These are phyloP conservation scores for Psittacula echo DNA, from an alignment of 2,797 vertebrate genomes.

Conservation along the genomic window DNA sequence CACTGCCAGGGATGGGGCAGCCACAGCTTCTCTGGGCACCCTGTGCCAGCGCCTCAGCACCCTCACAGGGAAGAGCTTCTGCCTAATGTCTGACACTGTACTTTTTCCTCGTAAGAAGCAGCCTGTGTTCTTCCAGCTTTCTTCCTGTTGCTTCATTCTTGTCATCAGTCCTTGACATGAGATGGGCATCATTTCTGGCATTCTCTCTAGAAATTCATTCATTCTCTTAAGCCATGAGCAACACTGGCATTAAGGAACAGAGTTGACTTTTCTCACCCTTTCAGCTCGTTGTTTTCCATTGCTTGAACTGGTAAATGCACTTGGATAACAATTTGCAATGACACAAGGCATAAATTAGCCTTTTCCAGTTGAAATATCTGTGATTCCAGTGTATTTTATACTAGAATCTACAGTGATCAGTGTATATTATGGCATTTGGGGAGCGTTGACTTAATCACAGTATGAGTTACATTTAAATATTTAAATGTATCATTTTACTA, in stretches of 20 bases:
- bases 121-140: not conserved
- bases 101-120: not conserved
- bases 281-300: not conserved
- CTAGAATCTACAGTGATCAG: not conserved
- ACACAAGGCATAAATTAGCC: not conserved
- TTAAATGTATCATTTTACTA: not conserved
- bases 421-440: not conserved
- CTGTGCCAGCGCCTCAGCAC: not conserved
- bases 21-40: too few relatives aligned
- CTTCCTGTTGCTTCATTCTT: not conserved
- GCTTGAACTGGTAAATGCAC: not conserved
- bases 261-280: not conserved
- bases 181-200: not conserved
- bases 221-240: not conserved
- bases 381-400: not conserved
- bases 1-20: too few relatives aligned
- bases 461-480: not conserved
- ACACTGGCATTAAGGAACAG: not conserved
- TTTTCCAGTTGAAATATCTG: not conserved
- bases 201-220: not conserved
- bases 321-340: not conserved
- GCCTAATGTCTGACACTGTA: not conserved
- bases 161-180: not conserved
- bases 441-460: not conserved
- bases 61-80: accelerated